These are phyloP conservation scores for Accipiter cooperii DNA, from an alignment of 2,113 vertebrate genomes.

Conservation along the genomic window DNA sequence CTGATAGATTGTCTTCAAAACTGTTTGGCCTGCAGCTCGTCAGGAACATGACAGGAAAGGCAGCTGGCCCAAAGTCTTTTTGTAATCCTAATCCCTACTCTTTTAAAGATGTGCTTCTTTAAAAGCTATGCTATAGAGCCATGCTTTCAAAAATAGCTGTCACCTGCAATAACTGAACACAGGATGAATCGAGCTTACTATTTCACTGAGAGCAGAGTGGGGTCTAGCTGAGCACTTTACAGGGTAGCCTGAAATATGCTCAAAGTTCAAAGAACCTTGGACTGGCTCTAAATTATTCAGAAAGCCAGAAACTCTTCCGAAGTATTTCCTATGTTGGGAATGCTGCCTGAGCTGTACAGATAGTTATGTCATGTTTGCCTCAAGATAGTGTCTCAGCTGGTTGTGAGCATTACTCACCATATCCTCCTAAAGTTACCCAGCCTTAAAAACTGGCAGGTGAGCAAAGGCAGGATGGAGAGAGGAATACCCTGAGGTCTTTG, in stretches of 20 bases:
- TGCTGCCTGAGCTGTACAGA: background rate
- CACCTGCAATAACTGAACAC: background rate
- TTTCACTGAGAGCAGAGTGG: background rate
- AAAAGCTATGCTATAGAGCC: background rate
- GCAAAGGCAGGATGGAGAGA: background rate
- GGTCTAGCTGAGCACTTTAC: background rate
- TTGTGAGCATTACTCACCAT: background rate
- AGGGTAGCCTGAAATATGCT: background rate
- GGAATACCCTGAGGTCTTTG: background rate
- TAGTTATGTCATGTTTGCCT: background rate
- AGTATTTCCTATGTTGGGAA: background rate
- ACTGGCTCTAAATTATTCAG: background rate
- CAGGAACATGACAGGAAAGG: background rate
- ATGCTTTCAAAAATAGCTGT: background rate
- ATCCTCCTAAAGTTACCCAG: background rate
- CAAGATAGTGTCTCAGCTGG: background rate
- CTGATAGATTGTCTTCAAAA: background rate
- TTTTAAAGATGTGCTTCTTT: background rate
- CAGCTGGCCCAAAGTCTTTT: background rate
- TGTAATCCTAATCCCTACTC: background rate
- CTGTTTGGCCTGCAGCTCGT: background rate
- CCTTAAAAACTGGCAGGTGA: background rate
- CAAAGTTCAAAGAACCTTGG: background rate
- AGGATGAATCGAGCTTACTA: accelerated
- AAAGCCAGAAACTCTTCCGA: background rate